Evolutionary conservation across 2,797 vertebrate species (phyloP), one percentile per base, ranked within the genome.

Genomic region (Choloepus didactylus): DNA sequence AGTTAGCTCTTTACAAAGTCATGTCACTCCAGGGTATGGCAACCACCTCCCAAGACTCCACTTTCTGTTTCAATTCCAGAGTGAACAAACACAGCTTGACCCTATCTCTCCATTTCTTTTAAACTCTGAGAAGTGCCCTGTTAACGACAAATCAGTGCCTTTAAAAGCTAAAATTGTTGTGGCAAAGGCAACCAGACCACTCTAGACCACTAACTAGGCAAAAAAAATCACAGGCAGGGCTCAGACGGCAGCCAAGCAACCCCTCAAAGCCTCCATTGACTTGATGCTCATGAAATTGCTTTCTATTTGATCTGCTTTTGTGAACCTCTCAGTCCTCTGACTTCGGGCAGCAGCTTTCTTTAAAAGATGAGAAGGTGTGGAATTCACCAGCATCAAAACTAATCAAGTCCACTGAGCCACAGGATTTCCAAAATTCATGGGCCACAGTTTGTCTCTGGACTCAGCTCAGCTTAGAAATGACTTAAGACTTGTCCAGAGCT

Each of bases 381-480:
- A 84, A 77, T 88, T 95, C 23, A 92, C 66, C 3, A 75, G 46
- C 29, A 95, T 44, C 54, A 89, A 95, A 96, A 92, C 51, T 81
- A 72, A 92, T 72, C 46, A 76, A 89, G 44, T 31, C 77, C 49
- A n/a, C 56, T 54, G 80, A 95, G 69, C 15, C 31, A 81, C 35
- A 44, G n/a, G 67, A 35, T 85, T 91, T 96, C 44, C 86, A 91
- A 91, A 77, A 29, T 93, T 85, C 51, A 95, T n/a, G 69, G 35
- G 16, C 67, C 66, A 84, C 15, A 29, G 66, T 81, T 85, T 87
- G 31, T 82, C 44, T 92, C 66, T 88, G 41, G 69, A 76, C 64
- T 95, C 90, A 91, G 76, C 66, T 67, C 62, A 82, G 81, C 14
- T 91, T 35, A 84, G 70, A 94, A 94, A 80, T 86, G 75, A 90